Base-by-base conservation (phyloP, 2,888 invertebrate genomes). In the Leptopilina drosophilae region DNA sequence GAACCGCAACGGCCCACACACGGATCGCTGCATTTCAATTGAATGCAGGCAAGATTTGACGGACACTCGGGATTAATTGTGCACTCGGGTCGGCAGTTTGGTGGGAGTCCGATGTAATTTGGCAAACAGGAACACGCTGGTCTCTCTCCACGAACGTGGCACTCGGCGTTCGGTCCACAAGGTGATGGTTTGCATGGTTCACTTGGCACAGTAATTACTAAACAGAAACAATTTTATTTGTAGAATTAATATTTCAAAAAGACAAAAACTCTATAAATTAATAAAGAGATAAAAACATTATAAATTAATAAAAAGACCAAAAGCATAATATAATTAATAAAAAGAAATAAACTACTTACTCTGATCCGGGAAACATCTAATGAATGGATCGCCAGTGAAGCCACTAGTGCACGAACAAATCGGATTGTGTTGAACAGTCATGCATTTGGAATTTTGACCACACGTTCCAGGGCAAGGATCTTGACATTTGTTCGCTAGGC, bases 391-490 rank as follows among this genome's bases (percentile, higher is more conserved):
- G n/a, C 97, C 97, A 14, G 95, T 95, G 87, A 94, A 95, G 77
- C 95, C 94, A 15, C 94, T 92, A 82, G 94, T 94, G 89, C 97
- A 97, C 26, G 95, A 95, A 89, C 97, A 97, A 83, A 96, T 94
- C 2, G 97, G 97, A 89, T 96, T 96, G 88, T 97, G 97, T 87
- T 96, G 95, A 82, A 96, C 94, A 33, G 97, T 96, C 90, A 95
- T 95, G 86, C 97, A 97, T 78, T 94, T 93, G 11, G 97, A 95
- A 87, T 95, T 95, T 84, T 95, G 94, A 20, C 96, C 97, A 87
- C 97, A 97, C 65, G 95, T 94, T 75, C 96, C 96, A 3, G 94
- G 93, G 86, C 97, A 97, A 11, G 97, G 97, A 92, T 97, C 95
- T 76, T 94, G 93, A 89, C 97, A 97, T 92, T 95, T 96, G 82